These are phyloP conservation scores for Cyrtonyx montezumae DNA, from an alignment of 2,113 vertebrate genomes.

Conservation along the genomic window DNA sequence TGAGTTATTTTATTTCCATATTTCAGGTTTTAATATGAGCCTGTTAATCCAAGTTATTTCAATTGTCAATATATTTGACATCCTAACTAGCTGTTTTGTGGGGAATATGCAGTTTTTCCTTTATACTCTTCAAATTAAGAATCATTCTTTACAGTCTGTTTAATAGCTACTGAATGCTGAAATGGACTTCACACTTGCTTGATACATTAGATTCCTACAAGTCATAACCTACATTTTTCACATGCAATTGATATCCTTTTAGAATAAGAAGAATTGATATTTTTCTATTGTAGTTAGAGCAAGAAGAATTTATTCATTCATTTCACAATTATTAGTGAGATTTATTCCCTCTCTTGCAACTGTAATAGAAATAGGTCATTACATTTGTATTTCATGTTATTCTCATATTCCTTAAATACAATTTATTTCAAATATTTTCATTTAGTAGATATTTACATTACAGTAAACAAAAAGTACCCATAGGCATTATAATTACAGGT, in stretches of 20 bases:
- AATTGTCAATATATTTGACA: background rate
- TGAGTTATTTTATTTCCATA: background rate
- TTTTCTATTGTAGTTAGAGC: background rate
- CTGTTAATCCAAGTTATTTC: background rate
- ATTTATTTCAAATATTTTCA: background rate
- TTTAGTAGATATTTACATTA: background rate
- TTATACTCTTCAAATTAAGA: background rate
- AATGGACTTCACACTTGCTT: background rate
- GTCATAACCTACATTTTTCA: background rate
- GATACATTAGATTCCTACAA: background rate
- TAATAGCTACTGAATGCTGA: background rate
- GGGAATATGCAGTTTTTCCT: background rate
- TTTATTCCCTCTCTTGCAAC: background rate
- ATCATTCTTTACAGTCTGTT: background rate
- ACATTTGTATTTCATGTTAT: background rate
- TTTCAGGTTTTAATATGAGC: background rate
- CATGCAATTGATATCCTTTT: background rate
- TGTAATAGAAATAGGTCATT: background rate
- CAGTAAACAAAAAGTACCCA: background rate
- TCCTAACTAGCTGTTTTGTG: background rate
- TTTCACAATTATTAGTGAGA: background rate
- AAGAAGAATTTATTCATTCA: background rate
- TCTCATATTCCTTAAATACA: background rate
- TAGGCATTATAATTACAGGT: background rate
- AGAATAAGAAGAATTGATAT: too few relatives aligned